Base-by-base conservation (phyloP, 2,113 vertebrate species). In the Ciconia boyciana region DNA sequence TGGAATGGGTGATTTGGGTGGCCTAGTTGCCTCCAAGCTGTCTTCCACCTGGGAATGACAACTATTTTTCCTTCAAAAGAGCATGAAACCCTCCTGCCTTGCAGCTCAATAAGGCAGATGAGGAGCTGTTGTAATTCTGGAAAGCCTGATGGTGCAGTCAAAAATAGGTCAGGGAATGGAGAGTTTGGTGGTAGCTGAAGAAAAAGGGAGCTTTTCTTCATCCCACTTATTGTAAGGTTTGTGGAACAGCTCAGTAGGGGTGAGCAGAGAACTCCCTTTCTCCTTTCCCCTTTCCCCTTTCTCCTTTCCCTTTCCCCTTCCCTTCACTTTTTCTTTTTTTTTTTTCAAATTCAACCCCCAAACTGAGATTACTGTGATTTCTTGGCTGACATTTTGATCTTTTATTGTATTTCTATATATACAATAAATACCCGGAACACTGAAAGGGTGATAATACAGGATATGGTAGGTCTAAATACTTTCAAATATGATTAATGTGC, bases 331-430 rank as follows among this genome's bases (percentile, higher is more conserved):
- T 46, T 34, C 52, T 43, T 36, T n/a, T 19, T 58, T 25, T 41
- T 43, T 43, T 2, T 0, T 3, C 7, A 9, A 25, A 49, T 1
- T 34, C 12, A 90, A 34, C 7, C 1, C 19, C 7, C 20, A 65
- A 11, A 55, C 32, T 61, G 44, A 32, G 6, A 65, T 28, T 39
- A 16, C 4, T 69, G 11, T n/a, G 10, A 48, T 62, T 84, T 78
- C 11, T 32, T 92, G 28, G 13, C 2, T n/a, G 20, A 32, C 4
- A 31, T 77, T 54, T 69, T 60, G 3, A 39, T 36, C 14, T 58
- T 89, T 72, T 68, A 25, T 57, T 36, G 3, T 60, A 60, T 28
- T 68, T 87, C n/a, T 62, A 11, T 43, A 39, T 28, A 15, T 48
- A 54, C 32, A 25, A 64, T 60, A 68, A 89, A 72, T 32, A 58